These are phyloP conservation scores for Oncorhynchus mykiss DNA, from an alignment of 2,113 vertebrate genomes.

Conservation along the genomic window DNA sequence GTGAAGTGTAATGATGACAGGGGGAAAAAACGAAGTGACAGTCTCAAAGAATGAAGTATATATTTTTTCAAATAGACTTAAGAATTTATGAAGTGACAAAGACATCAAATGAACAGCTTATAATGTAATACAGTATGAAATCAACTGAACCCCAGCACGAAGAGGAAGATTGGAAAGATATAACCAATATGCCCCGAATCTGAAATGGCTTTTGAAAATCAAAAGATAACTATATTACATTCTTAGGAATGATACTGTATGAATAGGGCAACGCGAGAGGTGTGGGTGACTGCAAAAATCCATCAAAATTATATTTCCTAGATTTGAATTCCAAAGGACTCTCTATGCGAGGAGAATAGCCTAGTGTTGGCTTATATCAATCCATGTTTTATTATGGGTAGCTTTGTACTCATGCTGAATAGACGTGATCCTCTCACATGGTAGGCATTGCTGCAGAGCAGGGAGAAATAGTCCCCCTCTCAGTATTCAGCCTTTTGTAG, in stretches of 20 bases:
- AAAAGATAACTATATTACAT: constrained; percentile 31
- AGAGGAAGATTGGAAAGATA: background rate
- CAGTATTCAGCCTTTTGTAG: constrained; percentile 46
- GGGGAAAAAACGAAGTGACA: too few relatives aligned
- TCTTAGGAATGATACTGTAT: constrained; percentile 24
- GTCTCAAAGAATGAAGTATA: too few relatives aligned
- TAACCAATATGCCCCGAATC: background rate
- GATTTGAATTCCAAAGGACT: constrained; percentile 52
- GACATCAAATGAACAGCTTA: too few relatives aligned
- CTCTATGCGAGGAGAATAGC: constrained; percentile 43
- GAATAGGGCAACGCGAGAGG: constrained; percentile 23
- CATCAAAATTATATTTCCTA: constrained; percentile 40
- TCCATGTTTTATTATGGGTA: constrained; percentile 57
- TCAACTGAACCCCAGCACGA: too few relatives aligned
- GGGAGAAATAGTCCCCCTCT: constrained; percentile 45
- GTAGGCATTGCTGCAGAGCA: constrained; percentile 26
- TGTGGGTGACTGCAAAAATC: constrained; percentile 24
- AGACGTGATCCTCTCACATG: constrained; percentile 39
- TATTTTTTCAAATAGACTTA: too few relatives aligned
- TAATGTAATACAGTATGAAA: too few relatives aligned
- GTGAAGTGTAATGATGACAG: too few relatives aligned
- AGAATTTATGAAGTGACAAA: too few relatives aligned
- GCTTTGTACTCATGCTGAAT: constrained; percentile 55
- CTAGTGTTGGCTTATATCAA: constrained; percentile 43
- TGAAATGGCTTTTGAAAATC: constrained; percentile 14